Evolutionary conservation across 2,888 invertebrate genomes (phyloP).

Genomic region (Melinaea marsaeus): DNA sequence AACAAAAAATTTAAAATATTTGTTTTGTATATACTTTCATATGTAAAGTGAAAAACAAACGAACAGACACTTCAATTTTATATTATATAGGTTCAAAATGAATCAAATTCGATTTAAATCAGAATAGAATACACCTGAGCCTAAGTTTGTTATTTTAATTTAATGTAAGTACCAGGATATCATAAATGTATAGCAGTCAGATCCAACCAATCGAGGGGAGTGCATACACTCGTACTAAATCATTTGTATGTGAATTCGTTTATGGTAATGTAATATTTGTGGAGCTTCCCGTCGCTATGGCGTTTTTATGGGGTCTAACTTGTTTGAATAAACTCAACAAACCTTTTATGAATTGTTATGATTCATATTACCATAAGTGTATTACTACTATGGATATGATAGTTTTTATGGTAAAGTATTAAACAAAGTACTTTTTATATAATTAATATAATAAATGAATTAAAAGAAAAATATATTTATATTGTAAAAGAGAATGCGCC

Average conservation of each 20-base stretch:
- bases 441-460: no score
- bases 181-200: constrained; percentile 40
- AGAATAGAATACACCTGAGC: not conserved
- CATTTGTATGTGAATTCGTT: constrained; percentile 35
- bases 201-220: constrained; percentile 39
- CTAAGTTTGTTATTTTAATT: constrained; percentile 16
- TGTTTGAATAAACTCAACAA: constrained; percentile 25
- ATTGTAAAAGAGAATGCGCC: no score
- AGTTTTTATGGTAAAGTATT: not conserved
- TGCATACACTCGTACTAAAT: constrained; percentile 37
- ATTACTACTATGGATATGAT: not conserved
- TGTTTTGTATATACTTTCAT: no score
- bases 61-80: no score
- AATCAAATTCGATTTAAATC: no score
- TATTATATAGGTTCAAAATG: no score
- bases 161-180: constrained; percentile 24
- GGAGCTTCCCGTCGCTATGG: constrained; percentile 33
- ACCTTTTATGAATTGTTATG: constrained; percentile 18
- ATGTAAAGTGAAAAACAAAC: no score
- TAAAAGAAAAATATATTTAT: no score
- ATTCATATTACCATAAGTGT: not conserved
- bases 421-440: no score
- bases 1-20: no score
- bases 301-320: constrained; percentile 34
- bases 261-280: constrained; percentile 46